phyloP scores from a whole-genome alignment of 2,797 vertebrate species.

The Molossus alvarezi region DNA sequence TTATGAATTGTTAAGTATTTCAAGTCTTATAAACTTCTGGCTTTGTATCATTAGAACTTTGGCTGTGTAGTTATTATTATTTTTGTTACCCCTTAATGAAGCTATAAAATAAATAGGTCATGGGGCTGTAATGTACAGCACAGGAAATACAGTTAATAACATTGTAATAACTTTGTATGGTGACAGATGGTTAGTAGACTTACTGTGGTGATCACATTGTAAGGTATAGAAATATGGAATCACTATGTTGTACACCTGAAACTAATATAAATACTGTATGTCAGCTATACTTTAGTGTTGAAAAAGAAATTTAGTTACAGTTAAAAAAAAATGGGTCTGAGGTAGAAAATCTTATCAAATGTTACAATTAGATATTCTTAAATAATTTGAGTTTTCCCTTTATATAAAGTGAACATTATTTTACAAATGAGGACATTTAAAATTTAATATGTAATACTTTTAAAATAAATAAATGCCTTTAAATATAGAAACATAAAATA shows the following conservation, averaged over 20 bases:
- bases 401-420: background rate
- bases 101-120: background rate
- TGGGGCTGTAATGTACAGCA: background rate
- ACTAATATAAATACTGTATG: background rate
- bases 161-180: background rate
- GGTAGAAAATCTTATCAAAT: background rate
- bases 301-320: background rate
- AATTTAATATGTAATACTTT: background rate
- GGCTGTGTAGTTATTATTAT: background rate
- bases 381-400: conserved; percentile 13
- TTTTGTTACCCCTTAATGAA: background rate
- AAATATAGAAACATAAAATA: background rate
- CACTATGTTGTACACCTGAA: background rate
- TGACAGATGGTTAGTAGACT: background rate
- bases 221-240: background rate
- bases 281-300: background rate
- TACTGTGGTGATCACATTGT: background rate
- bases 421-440: background rate
- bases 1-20: background rate
- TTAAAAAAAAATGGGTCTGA: background rate
- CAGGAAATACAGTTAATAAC: background rate
- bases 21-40: background rate
- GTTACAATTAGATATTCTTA: background rate
- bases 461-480: conserved; percentile 33
- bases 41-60: background rate